Conservation (phyloP, 1,140 invertebrate species). For the Drosophila miranda region DNA sequence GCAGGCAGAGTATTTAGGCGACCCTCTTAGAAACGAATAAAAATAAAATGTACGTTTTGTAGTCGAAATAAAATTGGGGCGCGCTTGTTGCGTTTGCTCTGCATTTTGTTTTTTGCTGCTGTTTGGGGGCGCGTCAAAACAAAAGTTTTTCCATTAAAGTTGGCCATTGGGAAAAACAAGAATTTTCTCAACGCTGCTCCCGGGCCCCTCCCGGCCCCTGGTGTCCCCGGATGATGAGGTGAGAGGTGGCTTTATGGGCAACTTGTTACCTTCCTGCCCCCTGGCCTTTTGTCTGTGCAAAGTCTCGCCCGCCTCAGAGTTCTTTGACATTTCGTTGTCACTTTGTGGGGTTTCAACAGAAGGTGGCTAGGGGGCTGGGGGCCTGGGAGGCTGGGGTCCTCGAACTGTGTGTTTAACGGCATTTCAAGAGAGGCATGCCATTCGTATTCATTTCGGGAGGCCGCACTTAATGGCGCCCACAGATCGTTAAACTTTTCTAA, state of each 20-base stretch:
- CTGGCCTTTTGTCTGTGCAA: slow-evolving; percentile 36
- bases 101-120: slow-evolving; percentile 25
- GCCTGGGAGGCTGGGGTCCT: no score
- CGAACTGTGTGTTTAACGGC: slow-evolving; percentile 50
- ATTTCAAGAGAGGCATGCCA: slow-evolving; percentile 48
- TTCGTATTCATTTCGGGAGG: slow-evolving; percentile 60
- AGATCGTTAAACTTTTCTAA: slow-evolving; percentile 51
- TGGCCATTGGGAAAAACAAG: slow-evolving; percentile 44
- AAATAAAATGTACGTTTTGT: slow-evolving; percentile 68
- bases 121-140: slow-evolving; percentile 64
- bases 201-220: neutral
- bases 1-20: neutral
- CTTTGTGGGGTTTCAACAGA: slow-evolving; percentile 29
- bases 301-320: slow-evolving; percentile 28
- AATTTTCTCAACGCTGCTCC: neutral
- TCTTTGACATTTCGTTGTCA: slow-evolving; percentile 64
- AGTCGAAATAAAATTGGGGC: slow-evolving; percentile 50
- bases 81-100: slow-evolving; percentile 47
- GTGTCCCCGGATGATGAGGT: slow-evolving; percentile 37
- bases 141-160: slow-evolving; percentile 81
- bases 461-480: slow-evolving; percentile 42
- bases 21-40: slow-evolving; percentile 54
- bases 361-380: no score
- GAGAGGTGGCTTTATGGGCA: slow-evolving; percentile 60
- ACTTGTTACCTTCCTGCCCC: slow-evolving; percentile 71